Conservation (phyloP, 2,888 invertebrate species). For the Hypselothyrea guttata region DNA sequence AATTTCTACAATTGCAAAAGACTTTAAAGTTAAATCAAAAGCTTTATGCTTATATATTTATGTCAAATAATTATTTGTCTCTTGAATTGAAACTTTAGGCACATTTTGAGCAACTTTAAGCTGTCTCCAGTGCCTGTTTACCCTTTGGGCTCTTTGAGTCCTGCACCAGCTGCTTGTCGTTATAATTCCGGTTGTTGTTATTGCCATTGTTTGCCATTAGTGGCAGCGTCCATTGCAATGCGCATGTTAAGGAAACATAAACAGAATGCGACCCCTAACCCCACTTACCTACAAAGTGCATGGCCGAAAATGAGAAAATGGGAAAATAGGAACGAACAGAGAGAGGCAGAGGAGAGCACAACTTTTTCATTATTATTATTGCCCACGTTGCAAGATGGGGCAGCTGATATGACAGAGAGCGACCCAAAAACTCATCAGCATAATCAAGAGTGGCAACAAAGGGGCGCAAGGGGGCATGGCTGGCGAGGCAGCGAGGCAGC, state of each 20-base stretch:
- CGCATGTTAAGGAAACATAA: conserved; percentile 64
- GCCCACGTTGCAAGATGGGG: conserved; percentile 66
- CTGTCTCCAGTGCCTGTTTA: neutral
- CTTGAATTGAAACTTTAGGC: too few species aligned
- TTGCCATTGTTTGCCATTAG: conserved; percentile 27
- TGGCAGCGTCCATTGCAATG: conserved; percentile 35
- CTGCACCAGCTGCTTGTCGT: conserved; percentile 34
- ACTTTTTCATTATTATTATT: conserved; percentile 74
- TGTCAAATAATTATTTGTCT: too few species aligned
- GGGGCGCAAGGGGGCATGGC: neutral
- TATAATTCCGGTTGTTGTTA: conserved; percentile 9
- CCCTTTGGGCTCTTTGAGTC: conserved; percentile 1
- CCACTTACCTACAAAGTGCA: conserved; percentile 44
- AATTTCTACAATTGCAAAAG: too few species aligned
- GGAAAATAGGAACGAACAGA: neutral
- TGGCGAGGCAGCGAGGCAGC: conserved; percentile 24
- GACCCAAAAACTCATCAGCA: conserved; percentile 70
- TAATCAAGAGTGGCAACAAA: conserved; percentile 55
- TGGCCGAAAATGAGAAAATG: conserved; percentile 31
- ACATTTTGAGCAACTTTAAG: neutral
- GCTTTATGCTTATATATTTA: too few species aligned
- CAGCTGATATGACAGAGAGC: conserved; percentile 52
- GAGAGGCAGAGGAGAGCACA: conserved; percentile 17
- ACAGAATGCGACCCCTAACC: conserved; percentile 53
- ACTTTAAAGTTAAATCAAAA: too few species aligned